A percentile compares a stretch with the other conserved stretches of the same genome.
These are phyloP conservation scores for Drosophila kepulauana DNA, from an alignment of 1,140 invertebrate species.

Conservation along the genomic window DNA sequence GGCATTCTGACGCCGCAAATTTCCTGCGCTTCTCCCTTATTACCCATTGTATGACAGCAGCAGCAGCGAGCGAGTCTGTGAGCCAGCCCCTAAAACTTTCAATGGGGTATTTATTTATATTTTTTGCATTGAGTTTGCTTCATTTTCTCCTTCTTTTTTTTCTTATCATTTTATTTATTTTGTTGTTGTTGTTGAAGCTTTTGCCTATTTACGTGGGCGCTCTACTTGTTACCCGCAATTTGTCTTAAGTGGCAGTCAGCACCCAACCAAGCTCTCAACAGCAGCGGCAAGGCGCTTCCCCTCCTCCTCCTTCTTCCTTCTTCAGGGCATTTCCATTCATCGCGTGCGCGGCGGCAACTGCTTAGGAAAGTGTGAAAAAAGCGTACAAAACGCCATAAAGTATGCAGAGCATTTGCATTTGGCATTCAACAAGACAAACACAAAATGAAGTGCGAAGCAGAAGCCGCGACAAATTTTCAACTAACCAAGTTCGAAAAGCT, in stretches of 20 bases:
- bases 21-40: conserved; percentile 59
- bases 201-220: conserved; percentile 64
- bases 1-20: conserved; percentile 48
- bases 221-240: conserved; percentile 77
- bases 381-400: conserved; percentile 78
- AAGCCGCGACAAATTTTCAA: conserved; percentile 79
- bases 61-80: conserved; percentile 8
- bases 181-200: conserved; percentile 21
- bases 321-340: conserved; percentile 40
- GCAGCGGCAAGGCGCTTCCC: conserved; percentile 11
- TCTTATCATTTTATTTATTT: conserved; percentile 30
- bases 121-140: conserved; percentile 32
- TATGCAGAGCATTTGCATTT: conserved; percentile 85
- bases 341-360: conserved; percentile 39
- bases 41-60: conserved; percentile 58
- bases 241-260: conserved; percentile 80
- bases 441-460: conserved; percentile 81
- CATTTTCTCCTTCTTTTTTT: conserved; percentile 4
- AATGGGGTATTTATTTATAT: conserved; percentile 64
- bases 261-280: conserved; percentile 20
- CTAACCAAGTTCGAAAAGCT: conserved; percentile 29
- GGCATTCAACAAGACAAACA: conserved; percentile 84
- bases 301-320: conserved; percentile 3
- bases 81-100: conserved; percentile 23
- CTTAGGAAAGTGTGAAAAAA: conserved; percentile 65